These are phyloP conservation scores for Barypeithes pellucidus DNA, from an alignment of 2,888 invertebrate genomes.

Conservation along the genomic window DNA sequence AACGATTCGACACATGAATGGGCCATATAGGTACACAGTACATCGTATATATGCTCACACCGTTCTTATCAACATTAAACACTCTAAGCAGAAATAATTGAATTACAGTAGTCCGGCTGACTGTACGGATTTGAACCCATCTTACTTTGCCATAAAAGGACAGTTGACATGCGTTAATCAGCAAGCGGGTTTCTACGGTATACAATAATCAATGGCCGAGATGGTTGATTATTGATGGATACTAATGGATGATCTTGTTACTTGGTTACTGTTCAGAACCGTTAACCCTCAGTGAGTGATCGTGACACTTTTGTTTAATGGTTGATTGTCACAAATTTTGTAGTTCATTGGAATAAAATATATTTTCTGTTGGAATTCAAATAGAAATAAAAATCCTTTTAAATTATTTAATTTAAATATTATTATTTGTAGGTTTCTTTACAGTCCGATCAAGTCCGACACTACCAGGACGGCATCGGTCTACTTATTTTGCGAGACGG, in stretches of 20 bases:
- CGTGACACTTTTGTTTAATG: too few species aligned
- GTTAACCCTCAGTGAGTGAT: slow-evolving; percentile 35
- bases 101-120: slow-evolving; percentile 40
- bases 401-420: too few species aligned
- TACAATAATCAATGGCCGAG: slow-evolving; percentile 49
- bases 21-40: background rate
- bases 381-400: too few species aligned
- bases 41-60: background rate
- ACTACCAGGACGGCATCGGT: too few species aligned
- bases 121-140: slow-evolving; percentile 43
- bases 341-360: too few species aligned
- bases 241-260: slow-evolving; percentile 30
- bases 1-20: background rate
- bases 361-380: too few species aligned
- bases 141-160: slow-evolving; percentile 49
- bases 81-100: slow-evolving; percentile 36
- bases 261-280: slow-evolving; percentile 33
- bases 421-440: too few species aligned
- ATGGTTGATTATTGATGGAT: slow-evolving; percentile 40
- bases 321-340: too few species aligned
- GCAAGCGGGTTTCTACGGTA: slow-evolving; percentile 50
- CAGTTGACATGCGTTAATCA: slow-evolving; percentile 43
- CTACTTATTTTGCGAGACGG: too few species aligned
- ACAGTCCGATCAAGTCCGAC: too few species aligned
- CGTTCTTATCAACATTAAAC: slow-evolving; percentile 5